phyloP scores from a whole-genome alignment of 2,888 invertebrate genomes.

The Odontocolon sp. region DNA sequence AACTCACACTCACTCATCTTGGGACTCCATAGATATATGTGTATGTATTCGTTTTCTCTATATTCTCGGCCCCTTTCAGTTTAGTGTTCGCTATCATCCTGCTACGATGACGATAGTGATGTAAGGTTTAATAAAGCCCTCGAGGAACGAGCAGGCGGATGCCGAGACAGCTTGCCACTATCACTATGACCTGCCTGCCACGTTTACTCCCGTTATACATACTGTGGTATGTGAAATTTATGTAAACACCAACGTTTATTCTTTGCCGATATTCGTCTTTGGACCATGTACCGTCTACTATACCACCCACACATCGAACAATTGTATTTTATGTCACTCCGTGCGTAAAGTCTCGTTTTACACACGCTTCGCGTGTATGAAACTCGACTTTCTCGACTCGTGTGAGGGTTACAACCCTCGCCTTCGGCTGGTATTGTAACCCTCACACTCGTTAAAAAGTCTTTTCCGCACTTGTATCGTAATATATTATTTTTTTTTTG shows the following conservation, averaged over 20 bases:
- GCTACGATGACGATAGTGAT: conserved; percentile 59
- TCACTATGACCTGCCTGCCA: neutral
- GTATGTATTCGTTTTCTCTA: neutral
- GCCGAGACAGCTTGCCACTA: neutral
- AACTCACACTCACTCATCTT: neutral
- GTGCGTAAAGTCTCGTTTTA: too few species aligned
- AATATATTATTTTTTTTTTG: too few species aligned
- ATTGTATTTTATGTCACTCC: too few species aligned
- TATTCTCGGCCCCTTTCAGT: neutral
- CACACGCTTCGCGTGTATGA: too few species aligned
- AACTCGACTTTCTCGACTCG: too few species aligned
- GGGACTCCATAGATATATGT: neutral
- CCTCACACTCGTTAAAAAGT: too few species aligned
- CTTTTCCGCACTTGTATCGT: too few species aligned
- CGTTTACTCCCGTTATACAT: neutral
- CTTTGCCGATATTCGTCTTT: neutral
- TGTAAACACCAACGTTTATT: neutral
- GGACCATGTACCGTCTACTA: too few species aligned
- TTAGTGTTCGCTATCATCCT: neutral
- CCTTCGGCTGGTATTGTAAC: too few species aligned
- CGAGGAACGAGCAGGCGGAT: neutral
- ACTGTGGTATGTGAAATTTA: neutral
- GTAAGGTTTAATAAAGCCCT: conserved; percentile 67
- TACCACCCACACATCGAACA: too few species aligned
- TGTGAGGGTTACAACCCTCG: too few species aligned